phyloP scores from a whole-genome alignment of 2,113 vertebrate genomes.

The Gnathonemus echidnorhynchus region DNA sequence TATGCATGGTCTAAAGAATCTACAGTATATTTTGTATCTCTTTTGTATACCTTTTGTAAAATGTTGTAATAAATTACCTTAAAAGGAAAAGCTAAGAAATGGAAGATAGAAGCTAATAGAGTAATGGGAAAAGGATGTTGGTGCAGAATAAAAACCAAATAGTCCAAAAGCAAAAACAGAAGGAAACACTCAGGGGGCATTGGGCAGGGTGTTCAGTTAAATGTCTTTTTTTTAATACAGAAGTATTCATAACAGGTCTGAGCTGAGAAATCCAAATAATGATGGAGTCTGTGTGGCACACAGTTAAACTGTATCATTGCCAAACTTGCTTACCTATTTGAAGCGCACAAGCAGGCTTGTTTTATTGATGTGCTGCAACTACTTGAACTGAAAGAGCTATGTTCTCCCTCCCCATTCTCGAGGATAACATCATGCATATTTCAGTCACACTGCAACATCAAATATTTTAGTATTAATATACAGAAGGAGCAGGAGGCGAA shows the following conservation, averaged over 20 bases:
- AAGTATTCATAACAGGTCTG: too few species aligned
- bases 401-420: slow-evolving; percentile 44
- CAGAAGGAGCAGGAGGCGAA: slow-evolving; percentile 46
- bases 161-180: neutral
- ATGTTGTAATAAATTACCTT: neutral
- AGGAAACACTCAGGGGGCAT: neutral
- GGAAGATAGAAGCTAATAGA: neutral
- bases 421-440: slow-evolving; percentile 65
- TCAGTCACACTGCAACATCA: slow-evolving; percentile 61
- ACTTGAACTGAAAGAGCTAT: slow-evolving; percentile 35
- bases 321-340: neutral
- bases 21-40: neutral
- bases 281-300: neutral
- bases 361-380: slow-evolving; percentile 40
- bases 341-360: slow-evolving; percentile 6
- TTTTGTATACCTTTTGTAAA: neutral
- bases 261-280: neutral
- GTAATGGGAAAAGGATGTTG: neutral
- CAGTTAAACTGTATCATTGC: neutral
- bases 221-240: neutral
- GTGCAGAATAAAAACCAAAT: neutral
- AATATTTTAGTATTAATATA: slow-evolving; percentile 56
- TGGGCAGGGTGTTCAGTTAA: neutral
- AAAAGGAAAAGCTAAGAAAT: neutral
- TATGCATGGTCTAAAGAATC: neutral